Base-by-base conservation (phyloP, 2,888 invertebrate genomes). In the Bedellia somnulentella region DNA sequence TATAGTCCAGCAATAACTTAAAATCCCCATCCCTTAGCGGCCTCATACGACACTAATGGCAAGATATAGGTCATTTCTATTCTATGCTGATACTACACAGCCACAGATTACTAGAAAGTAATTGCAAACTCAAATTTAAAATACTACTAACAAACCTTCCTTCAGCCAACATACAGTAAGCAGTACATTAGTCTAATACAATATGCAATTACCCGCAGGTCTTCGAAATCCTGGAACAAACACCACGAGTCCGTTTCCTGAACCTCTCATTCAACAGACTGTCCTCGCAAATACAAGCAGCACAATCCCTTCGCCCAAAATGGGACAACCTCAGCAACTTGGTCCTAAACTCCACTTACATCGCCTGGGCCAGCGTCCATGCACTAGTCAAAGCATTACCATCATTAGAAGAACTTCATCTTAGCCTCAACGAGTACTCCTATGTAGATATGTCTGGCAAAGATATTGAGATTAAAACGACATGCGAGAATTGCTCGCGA, bases 181-280 rank as follows among this genome's bases (percentile, higher is more conserved):
- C n/a, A n/a, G n/a, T n/a, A n/a, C n/a, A n/a, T n/a, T n/a, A n/a
- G n/a, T n/a, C n/a, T n/a, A n/a, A n/a, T n/a, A n/a, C n/a, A n/a
- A n/a, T n/a, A n/a, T n/a, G n/a, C n/a, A n/a, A n/a, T n/a, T n/a
- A n/a, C n/a, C n/a, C n/a, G n/a, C 34, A 89, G 88, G 85, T 96
- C 14, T 88, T 93, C 55, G 86, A 85, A 36, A 89, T 96, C 47
- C 63, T 96, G 37, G 83, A 87, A 51, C 87, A 90, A 54, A 90
- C 93, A 80, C 94, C 94, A 15, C 82, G 86, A 42, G 84, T 96
- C 37, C 86, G 89, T 50, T 94, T 95, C 62, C 83, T 95, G 29
- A 96, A 96, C 59, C 64, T 96, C 43, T 94, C 94, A 58, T 92
- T 92, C 66, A 96, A 96, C 62, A 82, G 85, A 38, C 73, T 92